Base-by-base conservation (phyloP, 1,140 invertebrate genomes). In the Drosophila orena region DNA sequence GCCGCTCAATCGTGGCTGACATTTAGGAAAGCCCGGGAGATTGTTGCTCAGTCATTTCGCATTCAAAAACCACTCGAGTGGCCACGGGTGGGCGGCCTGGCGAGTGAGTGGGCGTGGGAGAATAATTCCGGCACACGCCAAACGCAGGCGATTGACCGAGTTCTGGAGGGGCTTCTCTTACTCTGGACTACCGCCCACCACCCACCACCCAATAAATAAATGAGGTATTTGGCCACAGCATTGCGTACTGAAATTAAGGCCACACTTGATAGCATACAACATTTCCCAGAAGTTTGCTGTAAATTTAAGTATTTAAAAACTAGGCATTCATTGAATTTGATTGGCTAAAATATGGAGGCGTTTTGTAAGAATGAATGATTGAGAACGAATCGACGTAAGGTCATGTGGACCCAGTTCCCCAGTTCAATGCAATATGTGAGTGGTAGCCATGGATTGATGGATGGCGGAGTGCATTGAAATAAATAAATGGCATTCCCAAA, bases 11-110 rank as follows among this genome's bases (percentile, higher is more conserved):
- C 61, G 75, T 34, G 62, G 73, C 55, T 81, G 83, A 79, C 81
- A 86, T 86, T 86, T 88, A 61, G 75, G 60, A 79, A 56, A 78
- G 52, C 60, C 57, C 64, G 52, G 30, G 54, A 88, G 71, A 76
- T 71, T 59, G 38, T 56, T 20, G 49, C 79, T 68, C 52, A 66
- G 37, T 57, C 69, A 80, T 77, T 85, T 85, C 55, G 60, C 68
- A 86, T 88, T 81, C 81, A 88, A 70, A 69, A 81, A 62, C 76
- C 76, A 73, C 72, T 62, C 66, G 44, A 59, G 49, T 49, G 42
- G 40, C 75, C 58, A 37, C 53, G 71, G 71, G 71, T 66, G 71
- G 71, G 70, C 71, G 46, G 35, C 6, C 14, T 15, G 35, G 35
- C 4, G n/a, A 49, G 37, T 57, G 20, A 11, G 34, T 50, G 56